Percentiles rank a stretch among this genome's conserved stretches.
phyloP scores from a whole-genome alignment of 1,140 invertebrate species.

The Plectrocnemia conspersa region DNA sequence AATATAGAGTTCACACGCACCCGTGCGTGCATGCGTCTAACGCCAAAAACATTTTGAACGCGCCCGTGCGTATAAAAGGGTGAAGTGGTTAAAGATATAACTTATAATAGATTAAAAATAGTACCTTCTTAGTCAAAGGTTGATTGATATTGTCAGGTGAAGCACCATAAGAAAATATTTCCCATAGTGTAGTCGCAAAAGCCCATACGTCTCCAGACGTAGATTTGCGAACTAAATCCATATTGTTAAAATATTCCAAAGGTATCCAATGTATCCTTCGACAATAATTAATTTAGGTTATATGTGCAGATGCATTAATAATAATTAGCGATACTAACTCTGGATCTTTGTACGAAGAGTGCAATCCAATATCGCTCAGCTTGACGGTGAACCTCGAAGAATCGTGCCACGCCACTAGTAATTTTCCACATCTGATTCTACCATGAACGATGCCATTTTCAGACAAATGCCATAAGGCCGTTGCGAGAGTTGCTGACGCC shows the following conservation, averaged over 20 bases:
- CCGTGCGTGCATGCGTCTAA: no score
- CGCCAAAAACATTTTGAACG: no score
- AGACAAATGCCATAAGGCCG: conserved; percentile 75
- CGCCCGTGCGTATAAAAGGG: no score
- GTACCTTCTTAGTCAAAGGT: conserved; percentile 42
- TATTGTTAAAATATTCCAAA: conserved; percentile 68
- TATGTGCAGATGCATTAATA: no score
- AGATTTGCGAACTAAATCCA: conserved; percentile 59
- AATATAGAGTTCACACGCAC: no score
- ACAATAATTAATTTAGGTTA: conserved; percentile 9
- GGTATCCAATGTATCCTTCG: conserved; percentile 81
- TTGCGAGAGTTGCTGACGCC: conserved; percentile 68
- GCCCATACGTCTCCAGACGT: conserved; percentile 79
- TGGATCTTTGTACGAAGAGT: conserved; percentile 46
- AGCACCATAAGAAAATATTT: conserved; percentile 78
- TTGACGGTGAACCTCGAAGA: conserved; percentile 69
- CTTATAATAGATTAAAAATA: no score
- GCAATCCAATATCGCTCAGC: conserved; percentile 72
- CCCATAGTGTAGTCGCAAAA: conserved; percentile 82
- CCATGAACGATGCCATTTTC: conserved; percentile 78
- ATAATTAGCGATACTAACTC: conserved; percentile 56
- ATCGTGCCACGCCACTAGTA: conserved; percentile 66
- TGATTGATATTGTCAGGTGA: conserved; percentile 46
- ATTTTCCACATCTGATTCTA: conserved; percentile 77
- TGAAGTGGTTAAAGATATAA: no score